phyloP scores from a whole-genome alignment of 2,888 invertebrate species.

The Odontothrips loti region DNA sequence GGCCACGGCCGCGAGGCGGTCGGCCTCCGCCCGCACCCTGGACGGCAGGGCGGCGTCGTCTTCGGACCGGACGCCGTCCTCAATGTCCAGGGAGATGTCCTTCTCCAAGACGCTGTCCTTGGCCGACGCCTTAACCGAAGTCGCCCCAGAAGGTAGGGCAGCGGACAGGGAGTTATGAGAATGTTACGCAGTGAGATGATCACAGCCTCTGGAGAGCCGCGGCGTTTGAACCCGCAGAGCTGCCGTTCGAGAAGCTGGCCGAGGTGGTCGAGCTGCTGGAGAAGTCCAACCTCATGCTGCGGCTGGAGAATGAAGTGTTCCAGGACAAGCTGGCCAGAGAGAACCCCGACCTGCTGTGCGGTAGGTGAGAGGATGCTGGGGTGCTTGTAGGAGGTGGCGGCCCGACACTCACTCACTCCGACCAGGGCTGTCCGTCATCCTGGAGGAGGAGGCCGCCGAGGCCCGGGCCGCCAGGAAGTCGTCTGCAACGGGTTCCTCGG shows the following conservation, averaged over 20 bases:
- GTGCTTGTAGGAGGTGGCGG: background rate
- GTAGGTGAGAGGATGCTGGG: background rate
- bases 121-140: background rate
- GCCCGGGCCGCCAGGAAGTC: background rate
- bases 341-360: background rate
- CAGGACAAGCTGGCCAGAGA: background rate
- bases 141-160: background rate
- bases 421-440: background rate
- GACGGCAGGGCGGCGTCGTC: background rate
- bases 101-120: conserved; percentile 5
- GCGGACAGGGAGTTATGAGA: too few species aligned
- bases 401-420: background rate
- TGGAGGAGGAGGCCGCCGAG: background rate
- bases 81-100: background rate
- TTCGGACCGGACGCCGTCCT: background rate
- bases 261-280: background rate
- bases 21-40: background rate
- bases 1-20: background rate
- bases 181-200: too few species aligned
- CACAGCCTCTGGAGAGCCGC: too few species aligned
- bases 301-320: conserved; percentile 5
- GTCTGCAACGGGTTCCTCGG: background rate
- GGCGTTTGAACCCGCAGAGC: background rate
- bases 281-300: conserved; percentile 5
- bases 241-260: background rate